Conservation (phyloP, 2,888 invertebrate species). For the Drosophila cognata region DNA sequence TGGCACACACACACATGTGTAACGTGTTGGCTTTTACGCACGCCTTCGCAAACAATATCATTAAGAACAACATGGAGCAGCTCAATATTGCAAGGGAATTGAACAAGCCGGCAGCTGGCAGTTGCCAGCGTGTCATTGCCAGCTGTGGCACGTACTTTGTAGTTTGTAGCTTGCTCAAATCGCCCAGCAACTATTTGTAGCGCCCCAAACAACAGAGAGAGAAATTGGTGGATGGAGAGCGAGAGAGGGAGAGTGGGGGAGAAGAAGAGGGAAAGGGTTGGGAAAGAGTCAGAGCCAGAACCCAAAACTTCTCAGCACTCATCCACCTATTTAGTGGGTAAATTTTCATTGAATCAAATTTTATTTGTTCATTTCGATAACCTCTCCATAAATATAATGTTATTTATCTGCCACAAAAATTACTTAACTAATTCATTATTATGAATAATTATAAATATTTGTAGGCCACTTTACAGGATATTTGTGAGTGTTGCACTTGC, state of each 20-base stretch:
- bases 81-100: constrained; percentile 41
- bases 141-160: constrained; percentile 42
- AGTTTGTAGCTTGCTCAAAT: constrained; percentile 18
- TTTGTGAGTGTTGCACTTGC: not conserved
- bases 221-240: no score
- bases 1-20: constrained; percentile 15
- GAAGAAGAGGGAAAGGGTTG: not conserved
- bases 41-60: constrained; percentile 43
- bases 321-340: constrained; percentile 2
- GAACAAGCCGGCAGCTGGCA: constrained; percentile 14
- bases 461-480: not conserved
- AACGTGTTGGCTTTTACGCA: constrained; percentile 66
- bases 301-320: not conserved
- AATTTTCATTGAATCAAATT: not conserved
- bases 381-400: not conserved
- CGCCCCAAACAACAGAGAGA: constrained; percentile 2
- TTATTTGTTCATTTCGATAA: constrained; percentile 1
- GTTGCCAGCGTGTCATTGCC: constrained; percentile 18
- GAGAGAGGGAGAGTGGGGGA: not conserved
- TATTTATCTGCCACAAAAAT: not conserved
- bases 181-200: constrained; percentile 6
- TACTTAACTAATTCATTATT: not conserved
- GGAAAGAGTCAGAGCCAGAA: not conserved
- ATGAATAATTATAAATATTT: not conserved
- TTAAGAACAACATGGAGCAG: constrained; percentile 17